Evolutionary conservation across 2,797 vertebrate genomes (phyloP).

Genomic region (Tapirus indicus): DNA sequence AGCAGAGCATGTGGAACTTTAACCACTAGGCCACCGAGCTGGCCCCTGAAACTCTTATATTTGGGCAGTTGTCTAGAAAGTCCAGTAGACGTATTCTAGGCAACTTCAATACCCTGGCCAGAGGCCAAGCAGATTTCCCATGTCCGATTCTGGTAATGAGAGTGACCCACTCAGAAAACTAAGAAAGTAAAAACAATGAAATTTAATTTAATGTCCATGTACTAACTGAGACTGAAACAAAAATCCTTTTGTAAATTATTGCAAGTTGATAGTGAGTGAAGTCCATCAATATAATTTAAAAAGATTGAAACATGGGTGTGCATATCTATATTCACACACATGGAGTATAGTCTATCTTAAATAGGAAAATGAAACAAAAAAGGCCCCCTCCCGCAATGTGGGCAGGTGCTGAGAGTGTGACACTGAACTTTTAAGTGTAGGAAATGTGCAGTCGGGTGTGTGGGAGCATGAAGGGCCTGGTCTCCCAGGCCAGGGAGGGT

Average conservation of each 20-base stretch:
- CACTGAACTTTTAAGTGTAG: not conserved
- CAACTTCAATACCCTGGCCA: not conserved
- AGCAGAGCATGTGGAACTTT: too few relatives aligned
- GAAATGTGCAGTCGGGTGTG: not conserved
- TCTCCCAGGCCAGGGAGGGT: not conserved
- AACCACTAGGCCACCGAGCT: not conserved
- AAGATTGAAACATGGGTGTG: not conserved
- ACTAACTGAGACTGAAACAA: not conserved
- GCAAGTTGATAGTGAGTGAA: slow-evolving; percentile 13
- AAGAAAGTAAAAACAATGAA: not conserved
- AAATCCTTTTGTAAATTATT: not conserved
- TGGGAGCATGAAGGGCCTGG: not conserved
- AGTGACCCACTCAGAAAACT: not conserved
- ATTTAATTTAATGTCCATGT: not conserved
- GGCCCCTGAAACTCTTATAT: not conserved
- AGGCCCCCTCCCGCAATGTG: not conserved
- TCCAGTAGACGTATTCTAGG: not conserved
- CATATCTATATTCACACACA: not conserved
- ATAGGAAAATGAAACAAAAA: slow-evolving; percentile 11
- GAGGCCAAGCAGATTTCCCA: not conserved
- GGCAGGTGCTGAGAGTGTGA: not conserved
- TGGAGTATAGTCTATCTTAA: not conserved
- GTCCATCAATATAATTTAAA: not conserved
- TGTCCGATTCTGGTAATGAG: not conserved
- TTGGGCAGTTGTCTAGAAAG: not conserved